phyloP scores from a whole-genome alignment of 2,797 vertebrate genomes.

The Lophotriccus pileatus region DNA sequence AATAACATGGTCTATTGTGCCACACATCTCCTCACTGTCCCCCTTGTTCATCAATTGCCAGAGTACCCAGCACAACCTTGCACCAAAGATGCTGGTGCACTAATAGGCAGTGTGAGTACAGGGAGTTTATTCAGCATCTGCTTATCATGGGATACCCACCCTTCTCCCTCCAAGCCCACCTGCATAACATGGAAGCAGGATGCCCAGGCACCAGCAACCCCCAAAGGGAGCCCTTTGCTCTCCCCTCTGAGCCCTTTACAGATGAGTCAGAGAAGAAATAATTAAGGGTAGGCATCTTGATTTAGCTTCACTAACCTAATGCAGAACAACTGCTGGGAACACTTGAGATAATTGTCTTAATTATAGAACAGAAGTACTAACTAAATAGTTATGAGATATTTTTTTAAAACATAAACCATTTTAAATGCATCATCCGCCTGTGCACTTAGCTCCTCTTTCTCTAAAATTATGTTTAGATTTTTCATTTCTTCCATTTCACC shows the following conservation, averaged over 20 bases:
- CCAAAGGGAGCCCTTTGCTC: neutral
- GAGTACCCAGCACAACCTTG: neutral
- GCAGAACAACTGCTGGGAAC: neutral
- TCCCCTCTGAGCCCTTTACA: neutral
- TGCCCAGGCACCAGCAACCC: neutral
- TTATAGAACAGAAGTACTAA: neutral
- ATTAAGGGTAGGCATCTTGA: neutral
- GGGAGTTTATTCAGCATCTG: neutral
- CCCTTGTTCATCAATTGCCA: neutral
- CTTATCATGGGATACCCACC: rapidly evolving
- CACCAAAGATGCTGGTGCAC: neutral
- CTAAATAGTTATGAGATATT: neutral
- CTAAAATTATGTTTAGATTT: neutral
- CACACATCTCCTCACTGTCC: neutral
- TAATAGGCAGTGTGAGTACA: neutral
- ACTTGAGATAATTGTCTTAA: neutral
- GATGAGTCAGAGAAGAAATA: neutral
- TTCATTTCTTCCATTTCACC: neutral
- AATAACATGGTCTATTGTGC: neutral
- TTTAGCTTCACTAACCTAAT: neutral
- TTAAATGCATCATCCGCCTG: neutral
- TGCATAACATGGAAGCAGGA: neutral
- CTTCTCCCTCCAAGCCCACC: neutral
- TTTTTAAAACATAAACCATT: neutral
- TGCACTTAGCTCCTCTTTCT: neutral